Evolutionary conservation across 2,797 vertebrate genomes (phyloP).

Genomic region (Odontamblyopus rebecca): DNA sequence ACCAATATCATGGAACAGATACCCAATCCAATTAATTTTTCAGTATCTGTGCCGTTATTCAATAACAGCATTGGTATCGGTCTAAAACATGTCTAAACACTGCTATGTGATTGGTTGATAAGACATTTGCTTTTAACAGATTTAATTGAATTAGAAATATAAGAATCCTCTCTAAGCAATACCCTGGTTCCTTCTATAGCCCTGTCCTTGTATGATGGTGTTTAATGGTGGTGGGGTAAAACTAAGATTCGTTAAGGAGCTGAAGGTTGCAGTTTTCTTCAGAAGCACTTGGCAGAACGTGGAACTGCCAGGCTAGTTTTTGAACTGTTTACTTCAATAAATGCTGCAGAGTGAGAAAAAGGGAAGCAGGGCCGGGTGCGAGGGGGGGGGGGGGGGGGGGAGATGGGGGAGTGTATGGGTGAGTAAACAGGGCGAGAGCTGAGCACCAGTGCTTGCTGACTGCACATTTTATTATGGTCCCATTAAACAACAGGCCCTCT

Average conservation of each 20-base stretch:
- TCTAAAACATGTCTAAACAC: too few relatives aligned
- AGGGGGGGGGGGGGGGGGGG: background rate
- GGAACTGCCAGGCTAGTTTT: slow-evolving; percentile 41
- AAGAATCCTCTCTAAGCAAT: slow-evolving; percentile 22
- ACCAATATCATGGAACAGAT: too few relatives aligned
- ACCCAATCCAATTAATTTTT: too few relatives aligned
- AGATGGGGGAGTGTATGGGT: slow-evolving; percentile 23
- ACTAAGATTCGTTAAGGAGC: slow-evolving; percentile 28
- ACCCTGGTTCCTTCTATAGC: slow-evolving; percentile 13
- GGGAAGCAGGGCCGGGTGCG: slow-evolving; percentile 6
- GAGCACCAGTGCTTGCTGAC: slow-evolving; percentile 52
- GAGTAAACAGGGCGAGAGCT: slow-evolving; percentile 49
- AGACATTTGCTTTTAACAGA: too few relatives aligned
- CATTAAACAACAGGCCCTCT: slow-evolving; percentile 68
- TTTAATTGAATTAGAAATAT: slow-evolving; percentile 30
- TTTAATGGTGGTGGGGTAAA: slow-evolving; percentile 19
- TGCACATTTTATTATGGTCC: slow-evolving; percentile 61
- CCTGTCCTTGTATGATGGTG: slow-evolving; percentile 23
- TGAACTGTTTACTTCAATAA: slow-evolving; percentile 55
- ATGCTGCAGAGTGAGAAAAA: slow-evolving; percentile 41
- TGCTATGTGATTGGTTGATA: too few relatives aligned
- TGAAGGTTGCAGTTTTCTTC: slow-evolving; percentile 35
- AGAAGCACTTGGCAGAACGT: slow-evolving; percentile 33
- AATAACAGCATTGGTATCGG: too few relatives aligned
- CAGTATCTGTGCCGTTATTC: too few relatives aligned